Evolutionary conservation across 2,113 vertebrate genomes (phyloP).

Genomic region (Dryoscopus gambensis): DNA sequence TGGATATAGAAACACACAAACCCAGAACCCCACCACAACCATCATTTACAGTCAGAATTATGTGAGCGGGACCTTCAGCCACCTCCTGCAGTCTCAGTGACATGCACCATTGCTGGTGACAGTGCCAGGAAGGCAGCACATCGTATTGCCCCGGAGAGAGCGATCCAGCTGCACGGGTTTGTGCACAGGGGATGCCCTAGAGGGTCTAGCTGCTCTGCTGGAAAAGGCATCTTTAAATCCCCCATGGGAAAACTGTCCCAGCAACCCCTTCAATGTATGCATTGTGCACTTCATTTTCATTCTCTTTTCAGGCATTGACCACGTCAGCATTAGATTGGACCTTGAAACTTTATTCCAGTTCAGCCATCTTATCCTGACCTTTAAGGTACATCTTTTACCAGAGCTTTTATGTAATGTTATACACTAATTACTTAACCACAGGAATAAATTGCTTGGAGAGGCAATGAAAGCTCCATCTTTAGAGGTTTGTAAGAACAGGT

Average conservation of each 20-base stretch:
- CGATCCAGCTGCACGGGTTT: fast-evolving
- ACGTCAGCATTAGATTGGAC: constrained; percentile 85
- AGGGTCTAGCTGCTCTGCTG: neutral
- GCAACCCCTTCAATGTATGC: fast-evolving
- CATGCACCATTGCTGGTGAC: neutral
- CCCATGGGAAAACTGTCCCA: neutral
- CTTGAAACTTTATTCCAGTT: constrained; percentile 88
- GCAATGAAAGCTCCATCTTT: neutral
- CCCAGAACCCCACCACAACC: neutral
- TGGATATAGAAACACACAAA: neutral
- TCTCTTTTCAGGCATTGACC: constrained; percentile 78
- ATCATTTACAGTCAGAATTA: neutral
- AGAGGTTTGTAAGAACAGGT: constrained; percentile 15
- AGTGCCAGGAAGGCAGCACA: neutral
- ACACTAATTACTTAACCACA: constrained; percentile 19
- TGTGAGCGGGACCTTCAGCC: neutral
- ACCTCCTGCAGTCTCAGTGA: neutral
- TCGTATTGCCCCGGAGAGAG: fast-evolving
- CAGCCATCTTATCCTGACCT: constrained; percentile 88
- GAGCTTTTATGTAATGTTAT: neutral
- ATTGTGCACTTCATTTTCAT: neutral
- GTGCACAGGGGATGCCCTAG: neutral
- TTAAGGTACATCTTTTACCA: constrained; percentile 78
- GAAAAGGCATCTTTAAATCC: neutral
- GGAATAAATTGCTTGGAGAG: constrained; percentile 39